Evolutionary conservation across 2,113 vertebrate genomes (phyloP), one percentile per base, ranked within the genome.

Genomic region (Coreoperca whiteheadi): DNA sequence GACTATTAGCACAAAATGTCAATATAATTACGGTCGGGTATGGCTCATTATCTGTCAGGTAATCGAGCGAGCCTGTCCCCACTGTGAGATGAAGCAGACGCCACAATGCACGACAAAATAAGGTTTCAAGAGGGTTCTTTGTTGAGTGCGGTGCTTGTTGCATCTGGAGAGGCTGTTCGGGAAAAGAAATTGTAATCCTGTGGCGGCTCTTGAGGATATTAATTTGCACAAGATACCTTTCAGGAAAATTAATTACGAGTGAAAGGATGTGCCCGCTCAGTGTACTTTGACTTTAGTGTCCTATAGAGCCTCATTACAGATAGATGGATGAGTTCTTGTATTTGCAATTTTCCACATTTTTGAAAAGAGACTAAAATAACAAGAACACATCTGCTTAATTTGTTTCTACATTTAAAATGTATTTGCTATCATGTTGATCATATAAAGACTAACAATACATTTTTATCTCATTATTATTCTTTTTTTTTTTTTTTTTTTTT

Each of bases 1-100:
- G 71, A 79, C 88, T 83, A 86, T 94, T 88, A 90, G 84, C 79
- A 61, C 57, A 23, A 94, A 94, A 93, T 92, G 91, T 87, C 92
- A 93, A 84, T 92, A 84, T 92, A 92, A 95, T 95, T 94, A 95
- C 68, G 60, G 43, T 41, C 34, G 70, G 79, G 76, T 79, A 78
- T 48, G 65, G 82, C 67, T 61, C 86, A 93, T 93, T 91, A 90
- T 89, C 43, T 85, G 70, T 66, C 70, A 74, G 84, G 89, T 88
- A 87, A 86, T 84, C 79, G 82, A 87, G 83, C 23, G 28, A 72
- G 82, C 50, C 77, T 16, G 23, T 72, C 16, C 72, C 30, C 68
- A 14, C 32, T 41, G 59, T 53, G 53, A 54, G 70, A 85, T 37
- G 70, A 73, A 70, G 61, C 81, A 61, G 56, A 74, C 0, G 32